Evolutionary conservation across 2,888 invertebrate genomes (phyloP), one percentile per base, ranked within the genome.

Genomic region (Ennomos fuscantarius): DNA sequence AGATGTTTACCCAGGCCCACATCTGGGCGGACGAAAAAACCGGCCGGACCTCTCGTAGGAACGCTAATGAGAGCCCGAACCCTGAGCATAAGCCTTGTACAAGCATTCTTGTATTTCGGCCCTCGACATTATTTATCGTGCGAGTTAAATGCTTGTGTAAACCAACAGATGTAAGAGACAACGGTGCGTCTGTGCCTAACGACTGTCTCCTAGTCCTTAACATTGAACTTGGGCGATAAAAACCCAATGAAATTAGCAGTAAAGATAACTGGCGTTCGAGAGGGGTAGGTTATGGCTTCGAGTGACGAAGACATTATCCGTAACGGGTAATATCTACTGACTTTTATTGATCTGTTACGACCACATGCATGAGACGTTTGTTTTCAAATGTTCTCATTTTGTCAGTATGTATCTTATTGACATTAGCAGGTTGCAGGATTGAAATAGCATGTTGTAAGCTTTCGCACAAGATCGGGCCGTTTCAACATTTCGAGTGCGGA

Each of bases 161-260:
- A 77, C 71, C 74, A 81, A 69, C 88, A 90, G 84, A 88, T 86
- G 89, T 81, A 65, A 62, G 61, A 72, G 62, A 89, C 88, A 89
- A 88, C 71, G 78, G 60, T 65, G 61, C 61, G 67, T 71, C 76
- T 90, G 89, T 89, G 73, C 77, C 78, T 42, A 46, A 53, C 64
- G 66, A 72, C 76, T 89, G 89, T 88, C 73, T 79, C 77, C 73
- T 71, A 69, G 68, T 75, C 72, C 74, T 75, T 83, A 86, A 83
- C 88, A 89, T 86, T 91, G 90, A 92, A 91, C 91, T 91, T 89
- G 87, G 68, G 70, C 73, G 81, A 86, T 90, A 88, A 92, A 90
- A 87, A 70, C 54, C 73, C 76, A 83, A 85, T 90, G 83, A 89
- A 91, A 88, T 86, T 84, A 82, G 86, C 82, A 82, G 83, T 89